Evolutionary conservation across 1,140 invertebrate genomes (phyloP).

Genomic region (Papilio machaon): DNA sequence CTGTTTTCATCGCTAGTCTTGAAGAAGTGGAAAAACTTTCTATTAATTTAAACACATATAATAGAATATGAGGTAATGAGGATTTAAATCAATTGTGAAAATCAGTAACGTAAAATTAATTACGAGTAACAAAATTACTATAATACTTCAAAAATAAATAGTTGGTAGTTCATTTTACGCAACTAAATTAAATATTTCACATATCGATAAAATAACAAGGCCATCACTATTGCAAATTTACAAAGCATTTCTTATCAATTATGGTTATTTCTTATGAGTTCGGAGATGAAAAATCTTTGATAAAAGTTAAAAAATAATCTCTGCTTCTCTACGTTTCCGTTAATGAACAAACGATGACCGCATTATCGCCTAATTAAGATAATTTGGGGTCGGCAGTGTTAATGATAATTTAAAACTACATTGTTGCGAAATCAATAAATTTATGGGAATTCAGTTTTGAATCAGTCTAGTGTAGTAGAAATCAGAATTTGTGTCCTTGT

Average conservation of each 20-base stretch:
- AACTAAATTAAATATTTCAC: neutral
- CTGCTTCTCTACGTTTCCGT: constrained; percentile 1
- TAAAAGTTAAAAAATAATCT: neutral
- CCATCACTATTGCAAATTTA: neutral
- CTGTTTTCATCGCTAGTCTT: neutral
- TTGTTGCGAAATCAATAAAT: neutral
- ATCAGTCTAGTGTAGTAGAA: no score
- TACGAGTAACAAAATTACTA: no score
- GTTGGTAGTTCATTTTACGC: neutral
- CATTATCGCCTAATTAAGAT: constrained; percentile 17
- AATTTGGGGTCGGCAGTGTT: neutral
- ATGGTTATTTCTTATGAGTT: constrained; percentile 10
- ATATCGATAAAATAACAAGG: neutral
- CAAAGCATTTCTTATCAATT: constrained; percentile 13
- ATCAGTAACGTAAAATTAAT: no score
- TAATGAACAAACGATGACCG: constrained; percentile 6
- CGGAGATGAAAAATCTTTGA: constrained; percentile 2
- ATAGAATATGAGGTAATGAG: neutral
- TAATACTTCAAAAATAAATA: no score
- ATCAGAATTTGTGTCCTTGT: neutral
- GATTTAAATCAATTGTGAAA: neutral
- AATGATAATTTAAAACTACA: neutral
- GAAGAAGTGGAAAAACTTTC: no score
- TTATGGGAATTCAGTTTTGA: neutral
- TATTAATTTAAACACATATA: no score